Base-by-base conservation (phyloP, 2,113 vertebrate species). In the Megatriorchis doriae region DNA sequence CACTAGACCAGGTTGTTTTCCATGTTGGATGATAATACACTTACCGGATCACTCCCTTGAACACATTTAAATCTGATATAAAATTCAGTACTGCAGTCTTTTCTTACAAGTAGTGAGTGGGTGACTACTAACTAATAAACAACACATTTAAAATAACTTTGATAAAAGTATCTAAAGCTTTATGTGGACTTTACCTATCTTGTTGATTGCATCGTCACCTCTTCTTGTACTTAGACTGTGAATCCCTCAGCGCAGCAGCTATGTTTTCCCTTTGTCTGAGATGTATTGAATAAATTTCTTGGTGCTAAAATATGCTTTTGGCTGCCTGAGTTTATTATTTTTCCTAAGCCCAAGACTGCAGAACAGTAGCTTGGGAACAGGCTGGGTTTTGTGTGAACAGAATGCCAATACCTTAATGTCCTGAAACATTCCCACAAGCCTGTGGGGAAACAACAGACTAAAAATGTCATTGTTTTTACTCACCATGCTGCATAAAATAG, bases 401-500 rank as follows among this genome's bases (percentile, higher is more conserved):
- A 52, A 11, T 26, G 31, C 22, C 29, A 56, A 27, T 86, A 82
- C 16, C 7, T 26, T 72, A 31, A 59, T 2, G 4, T 23, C 43
- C 31, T 59, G 21, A 86, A 72, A 86, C 42, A 62, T 83, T 87
- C 61, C 52, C 16, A n/a, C 1, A 1, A 84, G 26, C 48, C 27
- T 61, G 8, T 61, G 47, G 48, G 52, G 26, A 71, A 95, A 42
- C 1, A 68, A 45, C 11, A 71, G n/a, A 38, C 48, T 81, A 10
- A 90, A 93, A 92, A 81, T 42, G 34, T 48, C 18, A 9, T 62
- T n/a, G 15, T 34, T 81, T 40, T 20, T 78, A 96, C 98, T 97
- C 96, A 99, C 99, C 99, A 99, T 98, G 5, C 99, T 99, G 88
- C 99, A 99, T 59, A 99, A 97, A 97, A 99, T 99, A 86, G 99